Evolutionary conservation across 1,140 invertebrate species (phyloP).

Genomic region (Pseudachorutes palmiensis): DNA sequence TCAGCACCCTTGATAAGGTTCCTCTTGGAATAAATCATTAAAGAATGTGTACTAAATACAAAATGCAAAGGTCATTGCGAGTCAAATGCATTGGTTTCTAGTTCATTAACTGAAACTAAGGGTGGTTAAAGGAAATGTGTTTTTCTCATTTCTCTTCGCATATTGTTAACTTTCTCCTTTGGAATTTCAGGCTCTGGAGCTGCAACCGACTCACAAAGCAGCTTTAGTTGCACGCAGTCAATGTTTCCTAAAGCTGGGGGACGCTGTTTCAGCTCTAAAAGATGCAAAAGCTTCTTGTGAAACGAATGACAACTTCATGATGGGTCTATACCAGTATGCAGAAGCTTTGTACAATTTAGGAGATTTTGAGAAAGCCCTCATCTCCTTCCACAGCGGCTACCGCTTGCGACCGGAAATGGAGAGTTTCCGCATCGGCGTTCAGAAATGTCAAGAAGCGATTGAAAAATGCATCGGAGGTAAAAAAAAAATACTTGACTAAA

Average conservation of each 20-base stretch:
- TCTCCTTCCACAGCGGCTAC: slow-evolving; percentile 66
- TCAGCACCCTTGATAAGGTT: slow-evolving; percentile 72
- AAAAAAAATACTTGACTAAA: slow-evolving; percentile 13
- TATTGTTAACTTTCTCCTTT: not conserved
- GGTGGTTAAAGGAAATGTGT: too few relatives aligned
- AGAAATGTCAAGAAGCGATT: slow-evolving; percentile 89
- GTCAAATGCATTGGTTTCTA: too few relatives aligned
- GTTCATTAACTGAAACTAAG: too few relatives aligned
- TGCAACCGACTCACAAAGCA: slow-evolving; percentile 73
- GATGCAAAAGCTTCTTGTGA: slow-evolving; percentile 53
- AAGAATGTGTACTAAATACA: too few relatives aligned
- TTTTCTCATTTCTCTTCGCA: too few relatives aligned
- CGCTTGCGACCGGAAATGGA: slow-evolving; percentile 74
- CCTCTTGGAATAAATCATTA: too few relatives aligned
- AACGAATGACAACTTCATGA: slow-evolving; percentile 32
- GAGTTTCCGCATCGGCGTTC: slow-evolving; percentile 78
- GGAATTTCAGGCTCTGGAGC: slow-evolving; percentile 64
- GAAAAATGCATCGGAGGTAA: slow-evolving; percentile 76
- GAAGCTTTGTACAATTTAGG: slow-evolving; percentile 85
- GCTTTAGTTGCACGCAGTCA: slow-evolving; percentile 79
- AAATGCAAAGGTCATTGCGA: too few relatives aligned
- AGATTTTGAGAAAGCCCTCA: slow-evolving; percentile 84
- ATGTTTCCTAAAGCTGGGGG: slow-evolving; percentile 78
- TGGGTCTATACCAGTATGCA: slow-evolving; percentile 81
- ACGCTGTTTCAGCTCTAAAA: slow-evolving; percentile 67